A percentile compares a stretch with the other conserved stretches of the same genome.
Conservation (phyloP, 2,888 invertebrate species). For the Macrostomum cliftonense region DNA sequence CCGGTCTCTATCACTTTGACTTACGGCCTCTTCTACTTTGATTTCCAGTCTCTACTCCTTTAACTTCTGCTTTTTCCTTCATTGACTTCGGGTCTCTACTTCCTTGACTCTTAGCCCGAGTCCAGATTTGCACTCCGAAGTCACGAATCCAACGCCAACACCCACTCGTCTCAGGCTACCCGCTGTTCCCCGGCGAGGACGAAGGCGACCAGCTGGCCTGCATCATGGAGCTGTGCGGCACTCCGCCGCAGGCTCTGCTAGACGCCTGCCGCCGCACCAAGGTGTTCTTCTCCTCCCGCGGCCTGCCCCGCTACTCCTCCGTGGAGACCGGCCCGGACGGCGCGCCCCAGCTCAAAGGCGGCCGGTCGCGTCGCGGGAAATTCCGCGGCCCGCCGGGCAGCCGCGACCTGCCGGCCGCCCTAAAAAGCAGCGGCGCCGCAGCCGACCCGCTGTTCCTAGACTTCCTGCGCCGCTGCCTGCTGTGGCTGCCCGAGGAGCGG, state of each 20-base stretch:
- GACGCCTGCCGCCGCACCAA: slow-evolving; percentile 69
- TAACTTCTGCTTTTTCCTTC: no score
- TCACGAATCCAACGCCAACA: no score
- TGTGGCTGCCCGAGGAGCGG: slow-evolving; percentile 79
- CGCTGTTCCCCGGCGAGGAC: slow-evolving; percentile 80
- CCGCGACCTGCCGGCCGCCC: slow-evolving; percentile 61
- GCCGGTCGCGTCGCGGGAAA: slow-evolving; percentile 63
- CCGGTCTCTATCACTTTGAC: no score
- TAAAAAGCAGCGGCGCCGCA: slow-evolving; percentile 44
- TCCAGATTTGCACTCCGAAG: no score
- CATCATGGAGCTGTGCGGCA: slow-evolving; percentile 73
- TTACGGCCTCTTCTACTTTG: no score
- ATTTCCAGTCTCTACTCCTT: no score
- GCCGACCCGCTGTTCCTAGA: slow-evolving; percentile 70
- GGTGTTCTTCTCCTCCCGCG: slow-evolving; percentile 73
- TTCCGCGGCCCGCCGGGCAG: slow-evolving; percentile 75
- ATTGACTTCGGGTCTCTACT: no score
- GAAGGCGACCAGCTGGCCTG: slow-evolving; percentile 85
- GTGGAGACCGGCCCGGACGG: slow-evolving; percentile 4
- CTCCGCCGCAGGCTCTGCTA: slow-evolving; percentile 62
- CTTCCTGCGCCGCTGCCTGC: slow-evolving; percentile 75
- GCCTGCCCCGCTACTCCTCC: slow-evolving; percentile 65
- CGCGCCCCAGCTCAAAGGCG: slow-evolving; percentile 49
- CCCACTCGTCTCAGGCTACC: slow-evolving; percentile 46
- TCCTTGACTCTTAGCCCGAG: no score